These are phyloP conservation scores for Catharus fuscescens DNA, from an alignment of 2,113 vertebrate genomes.

Conservation along the genomic window DNA sequence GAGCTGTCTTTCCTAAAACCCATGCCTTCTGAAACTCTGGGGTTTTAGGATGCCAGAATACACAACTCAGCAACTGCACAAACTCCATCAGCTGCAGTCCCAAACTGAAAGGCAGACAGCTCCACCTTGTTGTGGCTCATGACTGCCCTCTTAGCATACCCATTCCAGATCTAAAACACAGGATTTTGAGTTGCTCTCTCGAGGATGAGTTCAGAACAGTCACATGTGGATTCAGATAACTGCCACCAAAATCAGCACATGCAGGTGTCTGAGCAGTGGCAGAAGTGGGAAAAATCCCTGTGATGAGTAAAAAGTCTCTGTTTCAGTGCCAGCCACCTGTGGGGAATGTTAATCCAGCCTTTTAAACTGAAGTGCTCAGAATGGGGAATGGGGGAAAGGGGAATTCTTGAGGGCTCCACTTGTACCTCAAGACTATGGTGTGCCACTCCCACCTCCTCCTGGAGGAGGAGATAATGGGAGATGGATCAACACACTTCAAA, in stretches of 20 bases:
- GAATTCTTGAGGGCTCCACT: not conserved
- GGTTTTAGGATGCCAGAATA: not conserved
- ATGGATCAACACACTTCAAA: not conserved
- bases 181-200: not conserved
- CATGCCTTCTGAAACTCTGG: not conserved
- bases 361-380: not conserved
- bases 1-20: not conserved
- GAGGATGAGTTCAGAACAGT: not conserved
- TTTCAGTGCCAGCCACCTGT: not conserved
- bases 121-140: not conserved
- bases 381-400: not conserved
- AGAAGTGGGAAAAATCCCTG: not conserved
- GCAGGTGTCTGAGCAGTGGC: not conserved
- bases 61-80: not conserved
- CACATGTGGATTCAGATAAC: not conserved
- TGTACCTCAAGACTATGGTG: accelerated
- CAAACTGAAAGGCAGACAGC: not conserved
- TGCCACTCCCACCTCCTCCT: not conserved
- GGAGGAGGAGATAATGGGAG: not conserved
- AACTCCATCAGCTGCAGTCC: not conserved
- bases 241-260: not conserved
- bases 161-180: not conserved
- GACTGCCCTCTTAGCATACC: not conserved
- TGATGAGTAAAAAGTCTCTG: not conserved
- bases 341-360: too few relatives aligned